These are phyloP conservation scores for Halcyon leucocephala DNA, from an alignment of 2,797 vertebrate species.

Conservation along the genomic window DNA sequence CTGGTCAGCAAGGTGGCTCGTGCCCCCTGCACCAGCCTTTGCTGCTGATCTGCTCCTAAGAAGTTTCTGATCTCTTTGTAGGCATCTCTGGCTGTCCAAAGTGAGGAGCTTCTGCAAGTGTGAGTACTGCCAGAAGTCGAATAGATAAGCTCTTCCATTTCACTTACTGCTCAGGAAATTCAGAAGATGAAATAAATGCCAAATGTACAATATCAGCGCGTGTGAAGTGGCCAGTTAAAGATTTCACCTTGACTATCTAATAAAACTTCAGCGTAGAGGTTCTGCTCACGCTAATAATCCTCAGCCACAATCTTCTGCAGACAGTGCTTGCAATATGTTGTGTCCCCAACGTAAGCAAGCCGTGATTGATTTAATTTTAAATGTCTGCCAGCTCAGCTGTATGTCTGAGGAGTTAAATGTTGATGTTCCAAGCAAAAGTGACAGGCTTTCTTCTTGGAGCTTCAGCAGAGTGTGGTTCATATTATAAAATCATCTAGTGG, in stretches of 20 bases:
- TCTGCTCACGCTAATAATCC: neutral
- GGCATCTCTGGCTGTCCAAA: conserved; percentile 74
- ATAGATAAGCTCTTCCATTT: neutral
- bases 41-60: neutral
- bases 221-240: neutral
- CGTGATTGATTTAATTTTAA: neutral
- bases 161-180: neutral
- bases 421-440: neutral
- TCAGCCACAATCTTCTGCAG: neutral
- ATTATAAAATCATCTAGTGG: neutral
- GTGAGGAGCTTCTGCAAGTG: conserved; percentile 79
- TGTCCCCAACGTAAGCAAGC: neutral
- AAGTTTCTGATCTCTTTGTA: conserved; percentile 61
- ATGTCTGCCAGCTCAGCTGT: neutral
- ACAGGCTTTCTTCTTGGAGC: neutral
- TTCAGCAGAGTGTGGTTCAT: neutral
- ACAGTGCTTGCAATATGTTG: neutral
- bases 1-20: neutral
- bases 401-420: neutral
- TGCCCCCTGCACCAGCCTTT: neutral
- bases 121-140: conserved; percentile 72
- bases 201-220: neutral
- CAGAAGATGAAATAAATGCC: neutral
- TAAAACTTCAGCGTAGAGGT: neutral
- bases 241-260: neutral